Evolutionary conservation across 2,113 vertebrate genomes (phyloP).

Genomic region (Myocastor coypus): DNA sequence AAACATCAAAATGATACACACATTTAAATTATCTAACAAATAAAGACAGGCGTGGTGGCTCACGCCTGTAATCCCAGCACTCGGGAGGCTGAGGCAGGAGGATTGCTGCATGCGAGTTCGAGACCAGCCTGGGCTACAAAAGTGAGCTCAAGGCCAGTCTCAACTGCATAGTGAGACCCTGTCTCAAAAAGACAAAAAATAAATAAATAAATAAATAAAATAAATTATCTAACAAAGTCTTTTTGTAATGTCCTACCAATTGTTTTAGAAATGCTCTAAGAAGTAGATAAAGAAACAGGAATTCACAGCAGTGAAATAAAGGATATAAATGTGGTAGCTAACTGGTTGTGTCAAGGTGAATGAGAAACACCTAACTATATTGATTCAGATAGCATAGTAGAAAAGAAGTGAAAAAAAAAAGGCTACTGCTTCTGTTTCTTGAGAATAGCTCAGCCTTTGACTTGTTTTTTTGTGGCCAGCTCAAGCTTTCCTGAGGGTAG

Average conservation of each 20-base stretch:
- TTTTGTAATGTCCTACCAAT: not conserved
- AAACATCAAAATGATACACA: conserved; percentile 38
- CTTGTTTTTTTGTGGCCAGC: too few relatives aligned
- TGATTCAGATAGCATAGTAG: not conserved
- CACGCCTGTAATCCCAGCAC: too few relatives aligned
- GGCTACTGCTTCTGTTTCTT: not conserved
- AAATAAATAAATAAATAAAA: too few relatives aligned
- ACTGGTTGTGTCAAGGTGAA: not conserved
- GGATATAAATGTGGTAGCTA: not conserved
- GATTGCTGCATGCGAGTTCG: too few relatives aligned
- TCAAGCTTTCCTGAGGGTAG: too few relatives aligned
- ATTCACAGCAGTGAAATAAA: not conserved
- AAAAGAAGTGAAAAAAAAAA: not conserved
- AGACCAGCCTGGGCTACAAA: too few relatives aligned
- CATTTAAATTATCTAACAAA: not conserved
- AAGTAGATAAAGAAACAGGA: not conserved
- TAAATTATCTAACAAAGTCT: not conserved
- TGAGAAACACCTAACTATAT: not conserved
- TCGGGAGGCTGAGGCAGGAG: too few relatives aligned
- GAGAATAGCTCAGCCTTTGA: not conserved
- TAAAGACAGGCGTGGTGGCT: too few relatives aligned
- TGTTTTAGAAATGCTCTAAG: conserved; percentile 31
- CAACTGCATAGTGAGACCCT: too few relatives aligned
- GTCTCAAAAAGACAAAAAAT: too few relatives aligned
- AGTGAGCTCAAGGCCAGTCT: too few relatives aligned